phyloP scores from a whole-genome alignment of 1,140 invertebrate genomes.

The Andrena cerasifolii region DNA sequence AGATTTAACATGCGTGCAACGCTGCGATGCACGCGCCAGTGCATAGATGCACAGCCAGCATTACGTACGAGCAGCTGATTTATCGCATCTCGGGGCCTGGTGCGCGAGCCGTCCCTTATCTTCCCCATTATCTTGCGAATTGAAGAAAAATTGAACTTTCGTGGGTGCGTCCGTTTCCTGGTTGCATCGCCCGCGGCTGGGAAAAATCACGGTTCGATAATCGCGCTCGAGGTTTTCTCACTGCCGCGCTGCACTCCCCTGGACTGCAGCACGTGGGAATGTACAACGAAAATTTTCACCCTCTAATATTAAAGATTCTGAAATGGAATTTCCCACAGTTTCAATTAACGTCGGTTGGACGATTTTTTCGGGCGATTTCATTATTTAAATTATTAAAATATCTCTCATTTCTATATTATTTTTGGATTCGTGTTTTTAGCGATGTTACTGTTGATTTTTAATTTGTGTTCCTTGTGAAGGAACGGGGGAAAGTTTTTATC shows the following conservation, averaged over 20 bases:
- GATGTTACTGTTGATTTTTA: no score
- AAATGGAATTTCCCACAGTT: no score
- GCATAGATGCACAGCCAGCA: slow-evolving; percentile 21
- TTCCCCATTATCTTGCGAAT: slow-evolving; percentile 56
- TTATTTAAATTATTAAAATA: no score
- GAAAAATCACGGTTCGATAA: slow-evolving; percentile 29
- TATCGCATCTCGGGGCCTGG: slow-evolving; percentile 50
- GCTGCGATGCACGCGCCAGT: slow-evolving; percentile 1
- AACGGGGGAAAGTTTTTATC: no score
- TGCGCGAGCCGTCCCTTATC: slow-evolving; percentile 36
- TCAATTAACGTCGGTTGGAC: no score
- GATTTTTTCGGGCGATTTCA: no score
- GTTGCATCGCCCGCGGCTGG: slow-evolving; percentile 15
- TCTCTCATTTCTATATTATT: no score
- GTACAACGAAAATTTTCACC: no score
- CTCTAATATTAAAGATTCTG: no score
- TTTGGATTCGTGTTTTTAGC: no score
- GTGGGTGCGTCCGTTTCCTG: slow-evolving; percentile 57
- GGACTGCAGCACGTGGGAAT: no score
- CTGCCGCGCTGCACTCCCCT: background rate
- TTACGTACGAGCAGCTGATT: slow-evolving; percentile 52
- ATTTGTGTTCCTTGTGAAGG: no score
- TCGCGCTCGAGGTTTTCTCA: slow-evolving; percentile 1
- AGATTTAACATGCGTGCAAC: slow-evolving; percentile 56
- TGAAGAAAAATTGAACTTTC: slow-evolving; percentile 53